phyloP scores from a whole-genome alignment of 1,140 invertebrate genomes.

The Holotrichia oblita region DNA sequence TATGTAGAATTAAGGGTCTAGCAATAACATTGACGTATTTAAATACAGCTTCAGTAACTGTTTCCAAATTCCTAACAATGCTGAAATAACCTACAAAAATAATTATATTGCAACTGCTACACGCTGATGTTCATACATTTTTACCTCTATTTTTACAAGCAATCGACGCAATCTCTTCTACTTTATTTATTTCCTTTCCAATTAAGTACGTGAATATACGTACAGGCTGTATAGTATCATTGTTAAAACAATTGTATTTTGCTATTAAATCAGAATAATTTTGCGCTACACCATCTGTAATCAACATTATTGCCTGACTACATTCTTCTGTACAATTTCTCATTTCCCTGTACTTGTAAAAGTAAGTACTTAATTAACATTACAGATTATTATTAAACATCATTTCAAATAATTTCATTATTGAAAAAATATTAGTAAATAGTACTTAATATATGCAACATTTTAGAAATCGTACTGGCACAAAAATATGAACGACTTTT shows the following conservation, averaged over 20 bases:
- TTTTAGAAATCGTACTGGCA: too few relatives aligned
- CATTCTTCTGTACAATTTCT: constrained; percentile 74
- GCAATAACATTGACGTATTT: constrained; percentile 93
- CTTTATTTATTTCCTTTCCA: constrained; percentile 93
- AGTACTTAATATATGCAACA: too few relatives aligned
- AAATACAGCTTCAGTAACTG: constrained; percentile 92
- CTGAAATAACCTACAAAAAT: constrained; percentile 81
- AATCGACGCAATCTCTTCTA: constrained; percentile 92
- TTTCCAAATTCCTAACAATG: constrained; percentile 91
- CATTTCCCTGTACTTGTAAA: constrained; percentile 65
- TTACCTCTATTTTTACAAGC: constrained; percentile 93
- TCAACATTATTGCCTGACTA: constrained; percentile 98
- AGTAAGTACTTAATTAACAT: too few relatives aligned
- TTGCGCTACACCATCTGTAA: constrained; percentile 96
- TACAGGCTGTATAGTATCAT: constrained; percentile 85
- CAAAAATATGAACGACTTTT: too few relatives aligned
- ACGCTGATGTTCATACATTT: background rate
- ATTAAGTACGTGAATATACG: constrained; percentile 97
- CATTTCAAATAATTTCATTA: too few relatives aligned
- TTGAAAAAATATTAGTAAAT: too few relatives aligned
- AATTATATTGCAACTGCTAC: too few relatives aligned
- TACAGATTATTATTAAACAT: too few relatives aligned
- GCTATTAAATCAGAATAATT: constrained; percentile 90
- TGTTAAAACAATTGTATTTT: too few relatives aligned
- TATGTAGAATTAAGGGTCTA: constrained; percentile 82